A percentile compares a stretch with the other conserved stretches of the same genome.
Evolutionary conservation across 2,888 invertebrate genomes (phyloP).

Genomic region (Alentia gelatinosa): DNA sequence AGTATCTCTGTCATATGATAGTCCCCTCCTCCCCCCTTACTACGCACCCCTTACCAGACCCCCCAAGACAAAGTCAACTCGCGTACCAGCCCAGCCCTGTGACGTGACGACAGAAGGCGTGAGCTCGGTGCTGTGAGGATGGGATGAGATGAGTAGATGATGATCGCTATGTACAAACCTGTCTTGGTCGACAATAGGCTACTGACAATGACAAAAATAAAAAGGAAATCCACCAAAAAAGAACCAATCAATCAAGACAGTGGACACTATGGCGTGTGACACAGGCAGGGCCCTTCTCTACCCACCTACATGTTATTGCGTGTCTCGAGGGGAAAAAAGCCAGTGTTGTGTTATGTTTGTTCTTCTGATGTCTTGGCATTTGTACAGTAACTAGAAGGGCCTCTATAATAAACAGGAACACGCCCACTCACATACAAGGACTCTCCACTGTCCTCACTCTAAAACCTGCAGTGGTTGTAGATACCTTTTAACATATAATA

Average conservation of each 20-base stretch:
- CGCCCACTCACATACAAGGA: not conserved
- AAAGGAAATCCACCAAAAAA: not conserved
- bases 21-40: too few species aligned
- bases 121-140: not conserved
- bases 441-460: not conserved
- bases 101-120: too few species aligned
- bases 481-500: not conserved
- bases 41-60: too few species aligned
- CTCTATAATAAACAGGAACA: not conserved
- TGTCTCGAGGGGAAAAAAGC: not conserved
- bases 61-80: too few species aligned
- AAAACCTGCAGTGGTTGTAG: too few species aligned
- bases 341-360: not conserved
- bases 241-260: constrained; percentile 3
- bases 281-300: too few species aligned
- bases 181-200: too few species aligned
- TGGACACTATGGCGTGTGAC: not conserved
- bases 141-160: not conserved
- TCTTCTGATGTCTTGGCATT: too few species aligned
- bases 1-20: too few species aligned
- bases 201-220: not conserved
- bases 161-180: not conserved
- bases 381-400: not conserved
- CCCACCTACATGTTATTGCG: too few species aligned
- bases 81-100: too few species aligned